Percentiles rank a stretch among this genome's conserved stretches.
These are phyloP conservation scores for Holcopasites calliopsidis DNA, from an alignment of 1,140 invertebrate species.

Conservation along the genomic window DNA sequence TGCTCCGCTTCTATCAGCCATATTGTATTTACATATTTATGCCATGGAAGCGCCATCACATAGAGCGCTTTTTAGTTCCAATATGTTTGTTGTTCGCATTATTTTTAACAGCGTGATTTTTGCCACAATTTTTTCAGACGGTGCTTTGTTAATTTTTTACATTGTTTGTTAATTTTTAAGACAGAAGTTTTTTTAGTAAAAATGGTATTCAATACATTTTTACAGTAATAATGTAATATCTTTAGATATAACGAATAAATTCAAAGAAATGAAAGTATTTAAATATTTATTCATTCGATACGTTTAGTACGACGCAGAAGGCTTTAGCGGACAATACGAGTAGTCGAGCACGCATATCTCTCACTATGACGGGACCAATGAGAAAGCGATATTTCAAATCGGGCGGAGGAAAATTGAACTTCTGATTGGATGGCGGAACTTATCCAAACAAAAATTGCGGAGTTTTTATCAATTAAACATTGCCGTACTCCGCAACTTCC, in stretches of 20 bases:
- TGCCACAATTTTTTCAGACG: too few species aligned
- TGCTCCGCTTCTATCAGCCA: slow-evolving; percentile 58
- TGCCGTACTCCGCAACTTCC: not conserved
- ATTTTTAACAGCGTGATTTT: too few species aligned
- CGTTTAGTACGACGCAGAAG: not conserved
- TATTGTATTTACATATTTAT: slow-evolving; percentile 67
- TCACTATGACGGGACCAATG: not conserved
- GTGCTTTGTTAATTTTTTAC: too few species aligned
- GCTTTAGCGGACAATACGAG: not conserved
- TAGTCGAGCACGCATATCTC: not conserved
- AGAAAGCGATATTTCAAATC: slow-evolving; percentile 1
- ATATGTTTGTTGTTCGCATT: too few species aligned
- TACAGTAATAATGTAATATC: too few species aligned
- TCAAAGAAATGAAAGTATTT: not conserved
- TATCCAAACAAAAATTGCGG: not conserved
- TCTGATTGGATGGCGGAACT: slow-evolving; percentile 13
- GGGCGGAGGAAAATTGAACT: not conserved
- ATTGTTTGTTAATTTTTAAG: too few species aligned
- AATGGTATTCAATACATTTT: not conserved
- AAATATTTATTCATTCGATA: too few species aligned
- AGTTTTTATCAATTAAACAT: not conserved
- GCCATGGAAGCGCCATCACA: slow-evolving; percentile 27
- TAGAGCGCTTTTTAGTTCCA: slow-evolving; percentile 29
- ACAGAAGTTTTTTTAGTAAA: not conserved
- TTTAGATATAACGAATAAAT: not conserved